Evolutionary conservation across 2,888 invertebrate species (phyloP).

Genomic region (Diadegma fenestrale): DNA sequence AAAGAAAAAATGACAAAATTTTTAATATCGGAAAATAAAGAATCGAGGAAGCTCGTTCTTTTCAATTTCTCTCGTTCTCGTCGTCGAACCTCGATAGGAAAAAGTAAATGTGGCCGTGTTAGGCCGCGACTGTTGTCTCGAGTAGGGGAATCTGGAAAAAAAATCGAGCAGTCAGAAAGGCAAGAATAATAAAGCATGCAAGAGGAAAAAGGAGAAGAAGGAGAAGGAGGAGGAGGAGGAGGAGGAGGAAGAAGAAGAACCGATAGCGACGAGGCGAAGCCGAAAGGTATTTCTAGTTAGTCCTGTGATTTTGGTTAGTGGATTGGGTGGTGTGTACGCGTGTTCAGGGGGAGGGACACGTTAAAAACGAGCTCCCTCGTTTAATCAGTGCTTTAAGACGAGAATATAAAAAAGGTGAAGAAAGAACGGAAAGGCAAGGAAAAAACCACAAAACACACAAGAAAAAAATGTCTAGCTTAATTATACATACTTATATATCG

Average conservation of each 20-base stretch:
- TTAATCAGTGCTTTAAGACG: conserved; percentile 85
- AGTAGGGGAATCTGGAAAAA: conserved; percentile 8
- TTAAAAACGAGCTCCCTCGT: conserved; percentile 84
- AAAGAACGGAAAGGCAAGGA: conserved; percentile 31
- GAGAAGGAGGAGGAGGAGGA: not conserved
- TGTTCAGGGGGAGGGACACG: conserved; percentile 83
- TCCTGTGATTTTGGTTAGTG: conserved; percentile 85
- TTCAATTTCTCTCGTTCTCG: conserved; percentile 25
- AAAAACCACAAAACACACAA: conserved; percentile 56
- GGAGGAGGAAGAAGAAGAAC: conserved; percentile 33
- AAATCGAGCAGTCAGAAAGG: conserved; percentile 9
- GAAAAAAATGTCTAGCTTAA: conserved; percentile 80
- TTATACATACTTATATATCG: conserved; percentile 77
- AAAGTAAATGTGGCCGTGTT: not conserved
- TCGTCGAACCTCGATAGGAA: not conserved
- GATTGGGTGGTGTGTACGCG: conserved; percentile 79
- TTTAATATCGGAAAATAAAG: too few species aligned
- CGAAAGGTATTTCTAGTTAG: conserved; percentile 83
- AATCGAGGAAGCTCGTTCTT: not conserved
- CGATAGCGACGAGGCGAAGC: conserved; percentile 74
- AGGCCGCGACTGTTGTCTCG: not conserved
- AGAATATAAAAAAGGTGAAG: conserved; percentile 65
- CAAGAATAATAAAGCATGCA: conserved; percentile 13
- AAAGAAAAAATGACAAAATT: too few species aligned
- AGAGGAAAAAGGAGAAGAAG: not conserved